Evolutionary conservation across 1,140 invertebrate genomes (phyloP).

Genomic region (Diachasma alloeum): DNA sequence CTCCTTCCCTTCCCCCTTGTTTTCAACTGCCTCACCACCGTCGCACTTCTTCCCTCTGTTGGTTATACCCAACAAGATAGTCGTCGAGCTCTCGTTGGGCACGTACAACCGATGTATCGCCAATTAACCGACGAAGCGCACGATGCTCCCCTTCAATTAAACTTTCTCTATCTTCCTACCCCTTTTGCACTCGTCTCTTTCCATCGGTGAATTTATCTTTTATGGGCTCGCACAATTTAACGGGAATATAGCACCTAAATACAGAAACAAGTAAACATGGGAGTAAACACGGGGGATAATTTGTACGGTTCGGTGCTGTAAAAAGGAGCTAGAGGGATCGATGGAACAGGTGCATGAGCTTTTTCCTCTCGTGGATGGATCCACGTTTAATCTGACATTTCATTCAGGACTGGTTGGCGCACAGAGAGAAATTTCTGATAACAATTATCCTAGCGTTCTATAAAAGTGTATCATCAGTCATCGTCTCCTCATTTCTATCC

Average conservation of each 20-base stretch:
- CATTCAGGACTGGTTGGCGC: no score
- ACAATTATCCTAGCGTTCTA: no score
- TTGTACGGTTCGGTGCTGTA: background rate
- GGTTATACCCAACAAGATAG: background rate
- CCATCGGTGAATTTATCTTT: background rate
- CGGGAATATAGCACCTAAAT: background rate
- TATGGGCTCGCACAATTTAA: background rate
- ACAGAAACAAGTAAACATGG: background rate
- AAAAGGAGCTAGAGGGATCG: no score
- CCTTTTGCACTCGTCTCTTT: background rate
- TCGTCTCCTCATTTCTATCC: no score
- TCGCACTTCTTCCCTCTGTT: background rate
- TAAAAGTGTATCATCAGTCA: no score
- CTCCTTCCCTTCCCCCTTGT: no score
- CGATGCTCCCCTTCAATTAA: slow-evolving; percentile 15
- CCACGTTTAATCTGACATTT: no score
- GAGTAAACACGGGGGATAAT: background rate
- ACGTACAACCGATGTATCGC: slow-evolving; percentile 6
- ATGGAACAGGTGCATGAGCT: no score
- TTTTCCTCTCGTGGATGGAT: no score
- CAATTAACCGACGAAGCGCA: background rate
- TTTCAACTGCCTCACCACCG: no score
- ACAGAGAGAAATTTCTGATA: no score
- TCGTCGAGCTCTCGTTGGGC: background rate
- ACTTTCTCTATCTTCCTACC: slow-evolving; percentile 4